Percentiles rank a stretch among this genome's conserved stretches.
Conservation (phyloP, 2,113 vertebrate species). For the Alosa alosa region DNA sequence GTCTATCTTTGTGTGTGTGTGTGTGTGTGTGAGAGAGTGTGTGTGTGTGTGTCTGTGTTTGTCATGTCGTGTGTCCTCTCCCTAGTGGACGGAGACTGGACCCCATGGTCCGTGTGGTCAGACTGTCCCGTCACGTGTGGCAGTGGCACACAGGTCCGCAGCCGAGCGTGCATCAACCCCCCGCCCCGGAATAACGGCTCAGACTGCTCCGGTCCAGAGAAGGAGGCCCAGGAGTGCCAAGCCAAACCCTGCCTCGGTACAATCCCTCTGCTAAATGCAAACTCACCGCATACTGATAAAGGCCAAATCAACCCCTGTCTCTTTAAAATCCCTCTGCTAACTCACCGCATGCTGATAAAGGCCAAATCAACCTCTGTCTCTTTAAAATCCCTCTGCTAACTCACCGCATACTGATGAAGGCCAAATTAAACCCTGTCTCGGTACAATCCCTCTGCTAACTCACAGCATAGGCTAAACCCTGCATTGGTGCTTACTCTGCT, state of each 20-base stretch:
- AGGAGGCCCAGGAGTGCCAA: slow-evolving; percentile 69
- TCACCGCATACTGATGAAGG: too few relatives aligned
- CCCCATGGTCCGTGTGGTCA: slow-evolving; percentile 84
- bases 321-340: neutral
- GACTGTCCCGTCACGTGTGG: slow-evolving; percentile 81
- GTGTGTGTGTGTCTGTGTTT: neutral
- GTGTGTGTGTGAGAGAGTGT: neutral
- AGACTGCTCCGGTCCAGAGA: slow-evolving; percentile 69
- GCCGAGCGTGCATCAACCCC: slow-evolving; percentile 74
- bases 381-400: neutral
- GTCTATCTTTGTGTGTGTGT: neutral
- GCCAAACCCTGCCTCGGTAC: slow-evolving; percentile 69
- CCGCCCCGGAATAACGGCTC: slow-evolving; percentile 68
- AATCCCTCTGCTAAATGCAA: neutral
- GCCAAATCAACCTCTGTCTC: neutral
- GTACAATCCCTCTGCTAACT: neutral
- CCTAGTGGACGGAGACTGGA: slow-evolving; percentile 79
- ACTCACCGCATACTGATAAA: neutral
- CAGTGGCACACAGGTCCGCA: slow-evolving; percentile 67
- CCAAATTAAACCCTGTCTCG: neutral
- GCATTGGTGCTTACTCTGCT: neutral
- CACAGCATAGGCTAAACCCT: neutral
- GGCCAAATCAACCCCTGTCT: too few relatives aligned
- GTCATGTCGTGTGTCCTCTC: slow-evolving; percentile 21
- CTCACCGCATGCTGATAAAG: neutral